Conservation (phyloP, 2,888 invertebrate genomes). For the Nowickia ferox region DNA sequence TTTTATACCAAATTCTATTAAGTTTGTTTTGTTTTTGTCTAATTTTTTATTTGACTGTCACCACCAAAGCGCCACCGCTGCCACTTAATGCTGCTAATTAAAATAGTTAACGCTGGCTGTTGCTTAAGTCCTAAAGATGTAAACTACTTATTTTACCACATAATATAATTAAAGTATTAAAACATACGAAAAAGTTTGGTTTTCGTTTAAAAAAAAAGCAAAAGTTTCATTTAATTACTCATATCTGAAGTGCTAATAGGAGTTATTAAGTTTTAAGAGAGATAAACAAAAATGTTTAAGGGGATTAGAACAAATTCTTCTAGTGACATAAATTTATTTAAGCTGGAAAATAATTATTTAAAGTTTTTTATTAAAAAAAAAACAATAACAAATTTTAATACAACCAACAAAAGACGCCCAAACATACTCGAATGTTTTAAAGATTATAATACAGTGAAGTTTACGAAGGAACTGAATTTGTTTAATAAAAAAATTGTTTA, state of each 20-base stretch:
- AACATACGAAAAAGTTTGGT: background rate
- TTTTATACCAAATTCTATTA: background rate
- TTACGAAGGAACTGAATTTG: no score
- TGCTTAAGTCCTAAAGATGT: constrained; percentile 37
- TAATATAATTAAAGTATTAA: constrained; percentile 28
- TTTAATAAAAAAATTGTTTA: no score
- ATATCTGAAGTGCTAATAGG: background rate
- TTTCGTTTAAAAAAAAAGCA: background rate
- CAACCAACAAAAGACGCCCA: background rate
- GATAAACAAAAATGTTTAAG: background rate
- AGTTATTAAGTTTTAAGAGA: constrained; percentile 1
- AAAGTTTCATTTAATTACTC: background rate
- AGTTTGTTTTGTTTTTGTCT: constrained; percentile 26
- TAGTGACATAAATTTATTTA: no score
- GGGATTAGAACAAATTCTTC: background rate
- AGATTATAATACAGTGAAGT: no score
- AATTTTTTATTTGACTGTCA: background rate
- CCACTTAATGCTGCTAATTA: constrained; percentile 47
- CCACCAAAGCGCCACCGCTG: background rate
- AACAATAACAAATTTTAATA: background rate
- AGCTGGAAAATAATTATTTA: no score
- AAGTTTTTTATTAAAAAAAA: no score
- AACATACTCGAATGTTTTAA: no score
- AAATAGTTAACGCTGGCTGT: constrained; percentile 47
- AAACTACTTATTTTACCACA: constrained; percentile 22